Base-by-base conservation (phyloP, 2,797 vertebrate genomes). In the Enteromius radiatus region DNA sequence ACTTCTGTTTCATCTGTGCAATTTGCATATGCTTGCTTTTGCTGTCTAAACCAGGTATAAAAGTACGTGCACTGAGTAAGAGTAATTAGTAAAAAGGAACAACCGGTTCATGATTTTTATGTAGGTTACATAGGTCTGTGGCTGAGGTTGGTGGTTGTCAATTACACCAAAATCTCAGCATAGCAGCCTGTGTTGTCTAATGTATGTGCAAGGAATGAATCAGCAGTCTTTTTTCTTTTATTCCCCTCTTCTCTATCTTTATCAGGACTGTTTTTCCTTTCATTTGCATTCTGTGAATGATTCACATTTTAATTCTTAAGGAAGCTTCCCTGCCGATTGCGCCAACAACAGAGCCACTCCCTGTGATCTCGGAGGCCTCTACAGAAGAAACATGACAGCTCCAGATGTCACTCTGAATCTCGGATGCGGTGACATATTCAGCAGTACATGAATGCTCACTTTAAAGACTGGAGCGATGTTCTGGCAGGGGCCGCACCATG, bases 401-500 rank as follows among this genome's bases (percentile, higher is more conserved):
- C 41, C 80, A 88, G 74, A 75, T 83, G 73, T 49, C 41, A 41
- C 52, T 38, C 63, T 61, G 33, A 69, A 21, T 41, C 41, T 41
- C 17, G 1, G 59, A 15, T 43, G 7, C 3, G 23, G 3, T 8
- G 36, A 36, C 26, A 73, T 76, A 17, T 33, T 10, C n/a, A 59
- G 41, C 17, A 26, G 7, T 31, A 49, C 23, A 49, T 43, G 23
- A 61, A 23, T 45, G 94, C 95, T 96, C 90, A 98, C 97, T 0
- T 91, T 88, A 87, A 92, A 96, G 3, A 84, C 0, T 0, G 97
- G 97, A 38, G 81, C 93, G n/a, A 98, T 98, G 38, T 12, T 79
- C 90, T 86, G 92, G 88, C 98, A 99, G 36, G 97, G 97, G 12
- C 96, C 95, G 38, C 97, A 99, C 97, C 97, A 98, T 0, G 89